Percentiles rank a stretch among this genome's conserved stretches.
Evolutionary conservation across 1,140 invertebrate species (phyloP).

Genomic region (Pentalonia nigronervosa): DNA sequence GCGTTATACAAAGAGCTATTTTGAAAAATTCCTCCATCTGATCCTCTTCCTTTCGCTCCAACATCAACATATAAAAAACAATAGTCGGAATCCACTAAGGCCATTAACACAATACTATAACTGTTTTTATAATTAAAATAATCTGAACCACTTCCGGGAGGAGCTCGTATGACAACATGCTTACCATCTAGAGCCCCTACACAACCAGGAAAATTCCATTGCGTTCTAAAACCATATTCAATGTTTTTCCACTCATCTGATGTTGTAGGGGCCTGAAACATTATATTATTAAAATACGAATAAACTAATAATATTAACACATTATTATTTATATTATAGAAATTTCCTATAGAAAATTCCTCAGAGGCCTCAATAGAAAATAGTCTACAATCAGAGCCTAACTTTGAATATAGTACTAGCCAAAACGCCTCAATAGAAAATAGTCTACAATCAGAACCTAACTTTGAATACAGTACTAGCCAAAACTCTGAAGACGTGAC

Average conservation of each 20-base stretch:
- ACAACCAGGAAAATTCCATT: slow-evolving; percentile 62
- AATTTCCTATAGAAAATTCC: neutral
- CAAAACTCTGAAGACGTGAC: neutral
- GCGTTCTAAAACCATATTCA: slow-evolving; percentile 28
- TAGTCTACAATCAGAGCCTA: neutral
- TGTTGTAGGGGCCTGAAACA: neutral
- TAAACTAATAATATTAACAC: neutral
- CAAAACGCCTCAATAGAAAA: neutral
- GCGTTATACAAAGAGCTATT: slow-evolving; percentile 60
- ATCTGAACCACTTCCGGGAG: slow-evolving; percentile 60
- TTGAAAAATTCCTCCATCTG: slow-evolving; percentile 64
- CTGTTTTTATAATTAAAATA: slow-evolving; percentile 59
- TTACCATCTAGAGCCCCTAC: slow-evolving; percentile 64
- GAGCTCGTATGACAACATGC: slow-evolving; percentile 63
- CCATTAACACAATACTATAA: slow-evolving; percentile 60
- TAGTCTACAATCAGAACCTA: neutral
- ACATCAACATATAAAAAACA: slow-evolving; percentile 60
- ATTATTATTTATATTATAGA: slow-evolving; percentile 21
- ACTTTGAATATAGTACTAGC: neutral
- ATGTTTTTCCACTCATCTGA: slow-evolving; percentile 12
- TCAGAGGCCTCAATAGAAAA: neutral
- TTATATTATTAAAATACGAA: neutral
- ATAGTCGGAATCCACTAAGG: slow-evolving; percentile 60
- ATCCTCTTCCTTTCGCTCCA: slow-evolving; percentile 62
- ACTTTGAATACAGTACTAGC: neutral